Evolutionary conservation across 1,140 invertebrate genomes (phyloP).

Genomic region (Ditylenchus dipsaci): DNA sequence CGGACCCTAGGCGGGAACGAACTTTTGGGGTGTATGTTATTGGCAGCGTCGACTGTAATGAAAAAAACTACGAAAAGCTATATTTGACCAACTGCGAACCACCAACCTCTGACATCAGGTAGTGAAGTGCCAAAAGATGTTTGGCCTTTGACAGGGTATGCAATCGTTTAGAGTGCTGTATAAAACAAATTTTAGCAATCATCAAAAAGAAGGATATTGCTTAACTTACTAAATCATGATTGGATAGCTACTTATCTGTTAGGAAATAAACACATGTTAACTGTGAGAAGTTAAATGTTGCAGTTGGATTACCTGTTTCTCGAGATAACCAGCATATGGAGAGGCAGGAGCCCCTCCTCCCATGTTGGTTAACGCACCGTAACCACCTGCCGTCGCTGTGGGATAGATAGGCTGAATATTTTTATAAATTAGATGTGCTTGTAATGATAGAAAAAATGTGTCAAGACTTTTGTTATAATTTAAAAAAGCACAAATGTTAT

Average conservation of each 20-base stretch:
- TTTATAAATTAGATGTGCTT: too few species aligned
- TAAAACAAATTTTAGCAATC: too few species aligned
- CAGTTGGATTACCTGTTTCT: conserved; percentile 37
- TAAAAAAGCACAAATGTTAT: too few species aligned
- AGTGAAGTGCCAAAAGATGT: conserved; percentile 34
- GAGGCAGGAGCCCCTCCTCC: conserved; percentile 27
- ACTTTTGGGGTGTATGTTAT: too few species aligned
- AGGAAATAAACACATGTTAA: conserved; percentile 13
- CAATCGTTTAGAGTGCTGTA: conserved; percentile 38
- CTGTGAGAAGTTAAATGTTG: neutral
- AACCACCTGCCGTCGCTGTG: neutral
- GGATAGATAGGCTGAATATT: too few species aligned
- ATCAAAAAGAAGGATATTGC: too few species aligned
- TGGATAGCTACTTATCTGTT: conserved; percentile 15
- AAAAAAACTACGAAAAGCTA: too few species aligned
- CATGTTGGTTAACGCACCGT: conserved; percentile 14
- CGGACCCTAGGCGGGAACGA: too few species aligned
- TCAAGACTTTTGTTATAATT: too few species aligned
- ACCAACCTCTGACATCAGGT: conserved; percentile 25
- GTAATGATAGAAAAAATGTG: too few species aligned
- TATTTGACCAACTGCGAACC: too few species aligned
- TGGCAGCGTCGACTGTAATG: too few species aligned
- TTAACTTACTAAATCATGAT: conserved; percentile 48
- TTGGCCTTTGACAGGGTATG: conserved; percentile 44
- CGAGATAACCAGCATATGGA: conserved; percentile 44